These are phyloP conservation scores for Cryptoprocta ferox DNA, from an alignment of 2,797 vertebrate species.

Conservation along the genomic window DNA sequence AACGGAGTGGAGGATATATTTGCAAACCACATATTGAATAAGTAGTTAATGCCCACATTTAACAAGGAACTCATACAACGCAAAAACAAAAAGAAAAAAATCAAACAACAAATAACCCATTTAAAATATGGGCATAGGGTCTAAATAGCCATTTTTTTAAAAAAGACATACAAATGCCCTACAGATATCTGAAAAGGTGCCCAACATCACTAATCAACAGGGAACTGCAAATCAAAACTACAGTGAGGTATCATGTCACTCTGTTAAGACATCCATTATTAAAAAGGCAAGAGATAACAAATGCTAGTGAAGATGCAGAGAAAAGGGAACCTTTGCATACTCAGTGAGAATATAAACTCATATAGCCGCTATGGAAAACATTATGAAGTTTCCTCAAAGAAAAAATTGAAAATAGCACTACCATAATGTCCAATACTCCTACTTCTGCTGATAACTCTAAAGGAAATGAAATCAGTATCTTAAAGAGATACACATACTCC, in stretches of 20 bases:
- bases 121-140: neutral
- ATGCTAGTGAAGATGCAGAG: neutral
- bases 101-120: neutral
- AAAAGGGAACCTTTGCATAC: neutral
- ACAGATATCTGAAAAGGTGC: neutral
- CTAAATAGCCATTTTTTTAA: neutral
- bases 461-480: neutral
- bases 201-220: neutral
- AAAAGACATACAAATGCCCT: neutral
- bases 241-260: neutral
- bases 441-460: neutral
- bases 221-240: neutral
- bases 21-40: neutral
- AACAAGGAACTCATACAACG: neutral
- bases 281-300: neutral
- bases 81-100: neutral
- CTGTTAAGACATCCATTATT: neutral
- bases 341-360: neutral
- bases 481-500: neutral
- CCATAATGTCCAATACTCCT: neutral
- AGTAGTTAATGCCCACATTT: neutral
- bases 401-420: neutral
- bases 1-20: neutral
- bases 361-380: neutral
- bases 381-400: neutral